Evolutionary conservation across 1,140 invertebrate genomes (phyloP).

Genomic region (Aphaenogaster floridana): DNA sequence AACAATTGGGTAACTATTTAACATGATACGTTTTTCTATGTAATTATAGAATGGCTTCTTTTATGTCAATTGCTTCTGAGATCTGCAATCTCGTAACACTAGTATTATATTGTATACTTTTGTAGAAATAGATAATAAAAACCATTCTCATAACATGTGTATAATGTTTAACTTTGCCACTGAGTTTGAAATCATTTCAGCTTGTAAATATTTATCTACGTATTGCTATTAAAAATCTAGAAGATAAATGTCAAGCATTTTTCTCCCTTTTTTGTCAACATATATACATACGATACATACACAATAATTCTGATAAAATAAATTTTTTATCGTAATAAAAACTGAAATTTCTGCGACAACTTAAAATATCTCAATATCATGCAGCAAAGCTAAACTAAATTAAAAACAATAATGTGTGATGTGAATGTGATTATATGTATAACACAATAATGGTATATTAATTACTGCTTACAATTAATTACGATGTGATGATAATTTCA

Average conservation of each 20-base stretch:
- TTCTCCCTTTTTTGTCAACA: slow-evolving; percentile 6
- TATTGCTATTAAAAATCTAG: slow-evolving; percentile 40
- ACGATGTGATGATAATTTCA: slow-evolving; percentile 73
- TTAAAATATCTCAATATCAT: slow-evolving; percentile 68
- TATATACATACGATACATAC: slow-evolving; percentile 40
- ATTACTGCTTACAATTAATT: slow-evolving; percentile 73
- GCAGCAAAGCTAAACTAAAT: slow-evolving; percentile 73
- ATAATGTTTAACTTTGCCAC: slow-evolving; percentile 65
- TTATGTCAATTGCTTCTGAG: slow-evolving; percentile 53
- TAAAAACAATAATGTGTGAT: slow-evolving; percentile 51
- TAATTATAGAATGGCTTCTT: slow-evolving; percentile 56
- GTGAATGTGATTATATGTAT: slow-evolving; percentile 53
- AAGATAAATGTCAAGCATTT: slow-evolving; percentile 16
- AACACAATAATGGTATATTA: slow-evolving; percentile 69
- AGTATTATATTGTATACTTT: slow-evolving; percentile 41
- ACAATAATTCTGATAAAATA: slow-evolving; percentile 44
- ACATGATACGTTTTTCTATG: slow-evolving; percentile 21
- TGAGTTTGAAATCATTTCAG: slow-evolving; percentile 63
- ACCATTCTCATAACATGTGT: slow-evolving; percentile 62
- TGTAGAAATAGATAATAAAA: slow-evolving; percentile 61
- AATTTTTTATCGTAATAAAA: slow-evolving; percentile 29
- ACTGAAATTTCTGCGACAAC: not conserved
- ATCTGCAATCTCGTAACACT: slow-evolving; percentile 51
- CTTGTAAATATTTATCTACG: slow-evolving; percentile 27
- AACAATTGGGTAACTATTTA: slow-evolving; percentile 48